Conservation (phyloP, 2,113 vertebrate genomes). For the Tapirus terrestris region DNA sequence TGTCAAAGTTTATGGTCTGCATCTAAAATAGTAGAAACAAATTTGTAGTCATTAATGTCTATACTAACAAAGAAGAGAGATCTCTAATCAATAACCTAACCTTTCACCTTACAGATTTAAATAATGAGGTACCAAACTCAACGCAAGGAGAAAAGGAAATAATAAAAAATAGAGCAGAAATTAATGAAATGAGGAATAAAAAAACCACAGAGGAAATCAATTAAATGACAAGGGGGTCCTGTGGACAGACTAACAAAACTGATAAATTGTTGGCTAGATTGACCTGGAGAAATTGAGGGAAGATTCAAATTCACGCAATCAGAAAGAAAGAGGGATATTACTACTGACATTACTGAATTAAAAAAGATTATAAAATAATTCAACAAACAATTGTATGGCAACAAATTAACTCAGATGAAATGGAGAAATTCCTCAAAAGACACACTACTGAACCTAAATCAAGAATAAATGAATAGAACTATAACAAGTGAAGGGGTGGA, state of each 20-base stretch:
- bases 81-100: background rate
- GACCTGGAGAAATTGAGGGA: background rate
- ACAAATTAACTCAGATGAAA: background rate
- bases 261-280: background rate
- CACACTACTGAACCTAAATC: background rate
- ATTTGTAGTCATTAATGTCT: background rate
- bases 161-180: background rate
- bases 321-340: background rate
- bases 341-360: background rate
- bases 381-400: background rate
- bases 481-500: too few species aligned
- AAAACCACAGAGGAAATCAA: background rate
- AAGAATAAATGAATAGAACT: too few species aligned
- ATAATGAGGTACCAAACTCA: background rate
- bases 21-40: background rate
- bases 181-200: background rate
- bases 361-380: background rate
- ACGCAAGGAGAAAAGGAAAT: background rate
- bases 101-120: background rate
- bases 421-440: background rate
- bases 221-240: background rate
- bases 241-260: background rate
- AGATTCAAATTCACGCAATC: background rate
- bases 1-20: background rate
- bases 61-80: background rate